phyloP scores from a whole-genome alignment of 2,888 invertebrate genomes.

The Nephrotoma guestfalica region DNA sequence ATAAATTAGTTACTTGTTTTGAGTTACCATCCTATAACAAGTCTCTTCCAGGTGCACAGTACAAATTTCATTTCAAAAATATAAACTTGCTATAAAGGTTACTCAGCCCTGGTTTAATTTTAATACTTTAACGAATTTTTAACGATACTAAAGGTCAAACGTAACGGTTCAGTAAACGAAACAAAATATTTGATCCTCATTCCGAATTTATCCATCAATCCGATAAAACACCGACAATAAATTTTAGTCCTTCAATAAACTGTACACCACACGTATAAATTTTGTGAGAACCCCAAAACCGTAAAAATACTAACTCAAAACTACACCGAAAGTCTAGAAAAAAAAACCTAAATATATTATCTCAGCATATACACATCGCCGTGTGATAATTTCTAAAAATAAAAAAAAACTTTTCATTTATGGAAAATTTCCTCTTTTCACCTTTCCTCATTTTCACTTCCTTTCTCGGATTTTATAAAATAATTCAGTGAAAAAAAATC shows the following conservation, averaged over 20 bases:
- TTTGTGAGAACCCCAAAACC: not conserved
- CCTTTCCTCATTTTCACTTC: not conserved
- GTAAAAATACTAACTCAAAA: not conserved
- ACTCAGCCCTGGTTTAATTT: no score
- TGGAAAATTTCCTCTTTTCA: not conserved
- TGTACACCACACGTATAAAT: not conserved
- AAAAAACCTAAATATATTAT: not conserved
- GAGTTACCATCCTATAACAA: no score
- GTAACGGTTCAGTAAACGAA: no score
- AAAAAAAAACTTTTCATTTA: not conserved
- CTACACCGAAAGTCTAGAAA: not conserved
- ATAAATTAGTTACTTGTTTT: no score
- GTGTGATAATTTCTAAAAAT: not conserved
- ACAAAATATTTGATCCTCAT: no score
- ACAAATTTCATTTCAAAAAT: no score
- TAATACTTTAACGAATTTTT: no score
- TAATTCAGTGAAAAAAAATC: not conserved
- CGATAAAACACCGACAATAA: not conserved
- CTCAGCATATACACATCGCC: not conserved
- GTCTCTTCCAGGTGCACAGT: no score
- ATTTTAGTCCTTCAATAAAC: not conserved
- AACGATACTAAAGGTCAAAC: no score
- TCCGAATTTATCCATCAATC: no score
- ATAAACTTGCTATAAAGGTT: no score
- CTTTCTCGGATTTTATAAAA: not conserved